phyloP scores from a whole-genome alignment of 2,888 invertebrate genomes.

The Megaustenia siamemsis region DNA sequence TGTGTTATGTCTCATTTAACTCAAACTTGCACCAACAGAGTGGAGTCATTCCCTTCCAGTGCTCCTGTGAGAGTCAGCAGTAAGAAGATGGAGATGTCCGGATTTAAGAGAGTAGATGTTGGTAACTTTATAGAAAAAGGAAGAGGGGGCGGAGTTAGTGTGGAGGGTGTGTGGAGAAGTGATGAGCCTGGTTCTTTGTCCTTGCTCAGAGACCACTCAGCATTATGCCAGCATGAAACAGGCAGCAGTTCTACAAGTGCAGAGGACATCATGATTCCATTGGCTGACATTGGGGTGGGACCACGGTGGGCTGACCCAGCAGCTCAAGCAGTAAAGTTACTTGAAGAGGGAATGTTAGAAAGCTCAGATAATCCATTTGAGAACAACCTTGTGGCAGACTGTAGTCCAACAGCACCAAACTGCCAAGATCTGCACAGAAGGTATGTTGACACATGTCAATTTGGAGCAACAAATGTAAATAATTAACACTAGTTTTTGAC shows the following conservation, averaged over 20 bases:
- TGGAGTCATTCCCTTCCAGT: constrained; percentile 26
- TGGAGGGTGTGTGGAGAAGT: constrained; percentile 11
- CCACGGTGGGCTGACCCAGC: constrained; percentile 79
- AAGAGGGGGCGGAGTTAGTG: constrained; percentile 10
- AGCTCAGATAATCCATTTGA: constrained; percentile 61
- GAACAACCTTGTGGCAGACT: constrained; percentile 65
- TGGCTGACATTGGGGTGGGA: constrained; percentile 35
- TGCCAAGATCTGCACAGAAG: constrained; percentile 54
- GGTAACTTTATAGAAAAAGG: constrained; percentile 18
- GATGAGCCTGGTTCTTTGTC: constrained; percentile 17
- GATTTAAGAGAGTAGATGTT: constrained; percentile 38
- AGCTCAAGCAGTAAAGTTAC: constrained; percentile 81
- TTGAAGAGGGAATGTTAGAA: constrained; percentile 83
- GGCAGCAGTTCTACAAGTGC: constrained; percentile 48
- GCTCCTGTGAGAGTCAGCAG: not conserved
- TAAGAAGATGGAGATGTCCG: constrained; percentile 10
- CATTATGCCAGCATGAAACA: constrained; percentile 51
- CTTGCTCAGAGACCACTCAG: constrained; percentile 36
- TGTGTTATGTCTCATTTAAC: constrained; percentile 33
- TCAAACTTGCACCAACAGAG: constrained; percentile 40
- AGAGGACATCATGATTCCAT: constrained; percentile 8
- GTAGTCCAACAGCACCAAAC: constrained; percentile 62
- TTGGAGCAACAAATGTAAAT: too few relatives aligned
- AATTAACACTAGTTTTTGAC: too few relatives aligned
- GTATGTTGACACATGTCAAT: too few relatives aligned